These are phyloP conservation scores for Ricordea florida DNA, from an alignment of 92 coral and sea anemone genomes.

Conservation along the genomic window DNA sequence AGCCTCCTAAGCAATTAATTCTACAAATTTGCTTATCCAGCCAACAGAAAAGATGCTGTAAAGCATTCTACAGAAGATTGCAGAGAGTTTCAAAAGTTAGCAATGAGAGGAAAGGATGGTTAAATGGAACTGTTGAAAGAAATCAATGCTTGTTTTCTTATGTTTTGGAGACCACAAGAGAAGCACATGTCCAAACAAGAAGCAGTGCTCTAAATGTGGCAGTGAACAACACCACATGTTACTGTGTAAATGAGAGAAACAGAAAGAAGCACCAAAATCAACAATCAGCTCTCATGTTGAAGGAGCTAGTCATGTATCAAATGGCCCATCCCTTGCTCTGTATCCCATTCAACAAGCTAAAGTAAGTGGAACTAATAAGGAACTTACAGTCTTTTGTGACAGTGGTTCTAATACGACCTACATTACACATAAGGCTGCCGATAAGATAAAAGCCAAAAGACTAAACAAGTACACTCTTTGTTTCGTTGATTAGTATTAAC, in stretches of 20 bases:
- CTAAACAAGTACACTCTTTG: no score
- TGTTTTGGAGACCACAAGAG: constrained; percentile 50
- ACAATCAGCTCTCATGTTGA: not conserved
- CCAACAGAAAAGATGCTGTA: no score
- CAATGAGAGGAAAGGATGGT: constrained; percentile 2
- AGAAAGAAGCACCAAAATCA: not conserved
- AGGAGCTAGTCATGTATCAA: constrained; percentile 7
- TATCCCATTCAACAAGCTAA: constrained; percentile 45
- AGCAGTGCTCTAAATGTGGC: constrained; percentile 31
- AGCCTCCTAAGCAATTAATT: no score
- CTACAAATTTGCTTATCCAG: no score
- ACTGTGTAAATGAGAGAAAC: constrained; percentile 20
- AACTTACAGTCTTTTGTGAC: no score
- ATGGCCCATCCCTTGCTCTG: constrained; percentile 22
- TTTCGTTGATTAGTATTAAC: no score
- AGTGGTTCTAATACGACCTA: no score
- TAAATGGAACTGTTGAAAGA: no score
- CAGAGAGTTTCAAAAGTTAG: constrained; percentile 42
- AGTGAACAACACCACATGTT: constrained; percentile 27
- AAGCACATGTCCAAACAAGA: constrained; percentile 25
- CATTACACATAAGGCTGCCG: no score
- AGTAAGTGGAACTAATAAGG: constrained; percentile 29
- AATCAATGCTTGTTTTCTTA: constrained; percentile 31
- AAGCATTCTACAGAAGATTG: no score
- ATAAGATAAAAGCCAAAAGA: no score